phyloP scores from a whole-genome alignment of 2,797 vertebrate genomes.

The Neostethus bicornis region DNA sequence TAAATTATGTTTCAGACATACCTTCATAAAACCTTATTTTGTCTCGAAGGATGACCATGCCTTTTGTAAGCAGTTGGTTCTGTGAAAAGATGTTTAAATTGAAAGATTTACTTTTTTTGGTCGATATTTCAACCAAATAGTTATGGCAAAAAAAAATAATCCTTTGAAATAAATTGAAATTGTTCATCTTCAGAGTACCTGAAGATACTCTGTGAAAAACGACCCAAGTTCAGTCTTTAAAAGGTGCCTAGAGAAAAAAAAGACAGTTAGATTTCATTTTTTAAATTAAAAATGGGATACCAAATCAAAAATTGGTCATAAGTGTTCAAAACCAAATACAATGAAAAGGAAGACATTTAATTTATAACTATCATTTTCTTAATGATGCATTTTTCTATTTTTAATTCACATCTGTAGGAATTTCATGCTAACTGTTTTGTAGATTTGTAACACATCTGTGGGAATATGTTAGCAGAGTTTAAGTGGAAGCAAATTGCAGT shows the following conservation, averaged over 20 bases:
- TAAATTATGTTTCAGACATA: conserved; percentile 47
- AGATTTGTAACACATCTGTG: conserved; percentile 30
- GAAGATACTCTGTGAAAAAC: conserved; percentile 97
- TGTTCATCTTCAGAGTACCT: too few species aligned
- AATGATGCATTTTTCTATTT: conserved; percentile 2
- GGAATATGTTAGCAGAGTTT: conserved; percentile 42
- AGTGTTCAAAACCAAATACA: background rate
- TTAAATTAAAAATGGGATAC: background rate
- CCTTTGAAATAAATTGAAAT: too few species aligned
- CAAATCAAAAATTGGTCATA: background rate
- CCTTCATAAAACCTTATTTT: conserved; percentile 99
- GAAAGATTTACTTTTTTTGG: background rate
- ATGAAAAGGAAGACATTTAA: background rate
- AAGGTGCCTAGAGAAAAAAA: too few species aligned
- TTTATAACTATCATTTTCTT: too few species aligned
- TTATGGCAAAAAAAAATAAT: too few species aligned
- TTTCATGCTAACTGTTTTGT: conserved; percentile 15
- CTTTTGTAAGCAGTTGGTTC: conserved; percentile 98
- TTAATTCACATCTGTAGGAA: conserved; percentile 7
- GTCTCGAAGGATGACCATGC: conserved; percentile 98
- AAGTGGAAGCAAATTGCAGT: conserved; percentile 37
- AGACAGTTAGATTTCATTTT: conserved; percentile 1
- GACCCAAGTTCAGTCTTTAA: conserved; percentile 98
- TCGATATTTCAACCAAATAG: background rate
- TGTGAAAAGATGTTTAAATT: conserved; percentile 58